Evolutionary conservation across 2,888 invertebrate species (phyloP).

Genomic region (Siphlonurus alternatus): DNA sequence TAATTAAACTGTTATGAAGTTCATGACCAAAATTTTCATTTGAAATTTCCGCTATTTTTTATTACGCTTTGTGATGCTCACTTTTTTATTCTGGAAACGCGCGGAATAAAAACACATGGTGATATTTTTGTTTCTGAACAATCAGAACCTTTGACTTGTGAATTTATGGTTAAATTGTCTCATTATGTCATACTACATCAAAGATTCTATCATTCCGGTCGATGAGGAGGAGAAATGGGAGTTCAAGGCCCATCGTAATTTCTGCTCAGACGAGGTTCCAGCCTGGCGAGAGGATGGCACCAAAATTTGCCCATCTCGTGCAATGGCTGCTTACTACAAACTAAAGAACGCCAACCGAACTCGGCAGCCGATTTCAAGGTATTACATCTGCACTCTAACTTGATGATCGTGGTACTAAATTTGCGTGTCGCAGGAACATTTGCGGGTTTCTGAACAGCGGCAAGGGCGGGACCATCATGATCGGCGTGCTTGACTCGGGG

Average conservation of each 20-base stretch:
- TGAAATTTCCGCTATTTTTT: too few species aligned
- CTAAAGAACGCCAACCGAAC: conserved; percentile 7
- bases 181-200: conserved; percentile 7
- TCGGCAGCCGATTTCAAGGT: conserved; percentile 13
- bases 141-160: too few species aligned
- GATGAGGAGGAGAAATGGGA: conserved; percentile 17
- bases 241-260: conserved; percentile 18
- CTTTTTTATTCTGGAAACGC: too few species aligned
- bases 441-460: conserved; percentile 27
- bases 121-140: too few species aligned
- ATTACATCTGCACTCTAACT: background rate
- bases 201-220: conserved; percentile 5
- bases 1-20: too few species aligned
- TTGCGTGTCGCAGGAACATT: conserved; percentile 19
- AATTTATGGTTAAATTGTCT: too few species aligned
- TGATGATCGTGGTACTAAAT: background rate
- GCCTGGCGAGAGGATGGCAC: conserved; percentile 9
- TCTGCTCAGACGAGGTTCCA: conserved; percentile 15
- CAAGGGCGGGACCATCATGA: conserved; percentile 23
- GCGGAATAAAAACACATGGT: too few species aligned
- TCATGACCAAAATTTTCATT: too few species aligned
- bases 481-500: conserved; percentile 25
- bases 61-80: too few species aligned
- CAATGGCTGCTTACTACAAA: background rate
- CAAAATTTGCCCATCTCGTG: background rate